Percentiles rank a stretch among this genome's conserved stretches.
These are phyloP conservation scores for Brenthis hecate DNA, from an alignment of 2,888 invertebrate species.

Conservation along the genomic window DNA sequence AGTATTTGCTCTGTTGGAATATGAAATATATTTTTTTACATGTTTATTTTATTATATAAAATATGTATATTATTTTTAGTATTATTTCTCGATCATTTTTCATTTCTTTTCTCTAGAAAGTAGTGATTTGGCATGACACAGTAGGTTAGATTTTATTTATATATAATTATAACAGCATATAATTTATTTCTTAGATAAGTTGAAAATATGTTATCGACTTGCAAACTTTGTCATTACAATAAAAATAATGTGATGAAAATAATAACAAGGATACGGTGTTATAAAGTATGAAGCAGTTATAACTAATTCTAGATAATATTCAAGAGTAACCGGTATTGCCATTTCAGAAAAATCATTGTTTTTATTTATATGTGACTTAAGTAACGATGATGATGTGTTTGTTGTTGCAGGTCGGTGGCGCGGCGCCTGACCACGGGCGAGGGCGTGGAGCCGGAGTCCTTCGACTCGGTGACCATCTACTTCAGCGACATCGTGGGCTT, in stretches of 20 bases:
- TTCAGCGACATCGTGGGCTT: conserved; percentile 99
- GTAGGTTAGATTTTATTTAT: neutral
- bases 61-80: neutral
- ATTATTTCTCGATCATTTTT: neutral
- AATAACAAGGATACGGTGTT: too few relatives aligned
- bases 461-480: conserved; percentile 96
- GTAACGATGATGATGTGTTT: neutral
- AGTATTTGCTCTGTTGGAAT: neutral
- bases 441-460: conserved; percentile 96
- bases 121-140: conserved; percentile 14
- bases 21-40: neutral
- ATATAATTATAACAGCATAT: too few relatives aligned
- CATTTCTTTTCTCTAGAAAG: conserved; percentile 1
- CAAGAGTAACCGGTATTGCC: neutral
- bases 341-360: neutral
- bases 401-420: conserved; percentile 89
- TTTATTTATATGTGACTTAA: neutral
- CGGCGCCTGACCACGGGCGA: conserved; percentile 92
- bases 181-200: too few relatives aligned
- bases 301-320: neutral
- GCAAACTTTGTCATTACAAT: neutral
- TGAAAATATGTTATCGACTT: too few relatives aligned
- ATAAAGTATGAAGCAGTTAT: neutral
- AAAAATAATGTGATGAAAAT: neutral
- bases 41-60: neutral